Conservation (phyloP, 30 jellyfish, hydroid and myxozoan species). For the Cassiopea andromeda region DNA sequence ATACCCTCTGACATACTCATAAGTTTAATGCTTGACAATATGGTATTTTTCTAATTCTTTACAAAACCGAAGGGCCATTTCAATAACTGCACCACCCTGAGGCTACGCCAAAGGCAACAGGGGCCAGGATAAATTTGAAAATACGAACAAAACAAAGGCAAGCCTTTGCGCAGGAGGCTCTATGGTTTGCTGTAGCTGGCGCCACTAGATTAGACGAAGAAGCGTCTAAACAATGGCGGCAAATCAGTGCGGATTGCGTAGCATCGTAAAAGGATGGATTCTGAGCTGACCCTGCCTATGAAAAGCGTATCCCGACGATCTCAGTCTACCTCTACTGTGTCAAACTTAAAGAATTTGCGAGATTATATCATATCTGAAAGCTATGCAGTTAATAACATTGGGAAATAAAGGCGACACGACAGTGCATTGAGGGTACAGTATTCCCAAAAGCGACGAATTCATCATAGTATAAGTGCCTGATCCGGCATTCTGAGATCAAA, state of each 20-base stretch:
- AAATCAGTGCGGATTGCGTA: slow-evolving; percentile 56
- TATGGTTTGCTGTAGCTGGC: slow-evolving; percentile 51
- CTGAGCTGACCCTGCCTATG: slow-evolving; percentile 45
- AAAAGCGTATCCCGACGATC: slow-evolving; percentile 32
- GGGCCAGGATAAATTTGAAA: too few species aligned
- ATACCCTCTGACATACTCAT: too few species aligned
- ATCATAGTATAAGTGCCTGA: too few species aligned
- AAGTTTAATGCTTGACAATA: too few species aligned
- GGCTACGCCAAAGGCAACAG: too few species aligned
- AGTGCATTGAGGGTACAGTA: background rate
- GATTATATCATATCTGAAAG: slow-evolving; percentile 33
- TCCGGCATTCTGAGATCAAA: too few species aligned
- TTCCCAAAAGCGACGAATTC: too few species aligned
- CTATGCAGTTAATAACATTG: slow-evolving; percentile 19
- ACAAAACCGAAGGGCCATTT: too few species aligned
- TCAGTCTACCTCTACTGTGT: slow-evolving; percentile 4
- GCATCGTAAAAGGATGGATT: slow-evolving; percentile 51
- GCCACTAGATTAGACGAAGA: slow-evolving; percentile 55
- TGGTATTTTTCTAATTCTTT: too few species aligned
- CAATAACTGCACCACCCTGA: too few species aligned
- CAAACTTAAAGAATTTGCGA: slow-evolving; percentile 18
- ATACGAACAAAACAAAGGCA: background rate
- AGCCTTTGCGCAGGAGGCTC: slow-evolving; percentile 1
- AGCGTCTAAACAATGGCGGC: slow-evolving; percentile 44
- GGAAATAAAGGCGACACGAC: slow-evolving; percentile 11